Percentiles rank a stretch among this genome's conserved stretches.
These are phyloP conservation scores for Gallinago jamesoni DNA, from an alignment of 2,113 vertebrate genomes.

Conservation along the genomic window DNA sequence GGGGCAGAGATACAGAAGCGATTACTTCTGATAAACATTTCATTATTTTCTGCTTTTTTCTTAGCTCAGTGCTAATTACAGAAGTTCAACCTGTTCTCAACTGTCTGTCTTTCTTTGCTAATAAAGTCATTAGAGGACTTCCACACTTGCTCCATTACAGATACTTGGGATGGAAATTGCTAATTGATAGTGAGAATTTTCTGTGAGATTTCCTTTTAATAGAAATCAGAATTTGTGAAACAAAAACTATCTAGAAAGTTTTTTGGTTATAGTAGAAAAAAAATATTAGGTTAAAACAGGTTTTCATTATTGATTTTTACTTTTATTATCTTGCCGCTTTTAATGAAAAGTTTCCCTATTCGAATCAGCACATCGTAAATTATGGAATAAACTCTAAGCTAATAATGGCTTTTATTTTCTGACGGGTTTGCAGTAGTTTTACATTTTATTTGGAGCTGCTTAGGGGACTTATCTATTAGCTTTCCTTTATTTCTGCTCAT, in stretches of 20 bases:
- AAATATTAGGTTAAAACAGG: not conserved
- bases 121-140: not conserved
- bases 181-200: conserved; percentile 16
- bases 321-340: not conserved
- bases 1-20: not conserved
- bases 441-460: not conserved
- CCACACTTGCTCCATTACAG: not conserved
- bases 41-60: not conserved
- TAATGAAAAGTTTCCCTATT: not conserved
- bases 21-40: conserved; percentile 17
- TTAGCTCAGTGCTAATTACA: conserved; percentile 16
- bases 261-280: not conserved
- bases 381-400: not conserved
- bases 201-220: not conserved
- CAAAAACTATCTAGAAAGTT: not conserved
- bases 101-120: conserved; percentile 1
- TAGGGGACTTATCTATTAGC: conserved; percentile 10
- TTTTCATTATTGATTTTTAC: not conserved
- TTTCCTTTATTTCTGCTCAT: conserved; percentile 39
- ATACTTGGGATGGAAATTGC: not conserved
- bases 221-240: not conserved
- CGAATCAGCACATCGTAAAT: not conserved
- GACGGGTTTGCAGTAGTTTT: not conserved
- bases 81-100: not conserved
- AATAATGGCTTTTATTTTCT: conserved; percentile 14